phyloP scores from a whole-genome alignment of 2,888 invertebrate species.

The Acanthococcus lagerstroemiae region DNA sequence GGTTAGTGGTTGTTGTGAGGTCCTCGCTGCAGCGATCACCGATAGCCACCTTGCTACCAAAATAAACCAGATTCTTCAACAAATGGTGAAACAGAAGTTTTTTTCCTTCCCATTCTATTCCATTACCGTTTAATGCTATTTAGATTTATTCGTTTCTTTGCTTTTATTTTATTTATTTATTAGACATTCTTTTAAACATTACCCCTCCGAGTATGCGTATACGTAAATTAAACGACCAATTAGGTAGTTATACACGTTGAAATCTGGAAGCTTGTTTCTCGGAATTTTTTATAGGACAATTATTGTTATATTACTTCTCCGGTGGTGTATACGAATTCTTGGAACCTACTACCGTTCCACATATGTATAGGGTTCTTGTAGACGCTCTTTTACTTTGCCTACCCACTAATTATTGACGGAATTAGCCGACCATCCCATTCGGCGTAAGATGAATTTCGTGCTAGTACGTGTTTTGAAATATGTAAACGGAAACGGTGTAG shows the following conservation, averaged over 20 bases:
- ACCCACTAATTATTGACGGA: no score
- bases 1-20: constrained; percentile 21
- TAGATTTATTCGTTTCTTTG: constrained; percentile 17
- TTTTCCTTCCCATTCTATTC: constrained; percentile 3
- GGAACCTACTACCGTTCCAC: no score
- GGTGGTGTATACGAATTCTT: not conserved
- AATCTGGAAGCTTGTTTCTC: constrained; percentile 1
- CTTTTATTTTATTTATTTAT: not conserved
- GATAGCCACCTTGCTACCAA: constrained; percentile 28
- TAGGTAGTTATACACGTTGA: constrained; percentile 1
- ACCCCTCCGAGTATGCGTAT: not conserved
- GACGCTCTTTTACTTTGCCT: no score
- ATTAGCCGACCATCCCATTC: no score
- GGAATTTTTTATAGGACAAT: not conserved
- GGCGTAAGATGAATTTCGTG: no score
- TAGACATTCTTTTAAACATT: not conserved
- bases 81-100: constrained; percentile 24
- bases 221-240: constrained; percentile 1
- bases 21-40: constrained; percentile 20
- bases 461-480: no score
- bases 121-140: constrained; percentile 14
- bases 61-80: constrained; percentile 29
- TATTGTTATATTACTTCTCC: not conserved
- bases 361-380: no score
- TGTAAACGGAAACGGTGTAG: no score